These are phyloP conservation scores for Eurystomus glaucurus DNA, from an alignment of 2,797 vertebrate species.

Conservation along the genomic window DNA sequence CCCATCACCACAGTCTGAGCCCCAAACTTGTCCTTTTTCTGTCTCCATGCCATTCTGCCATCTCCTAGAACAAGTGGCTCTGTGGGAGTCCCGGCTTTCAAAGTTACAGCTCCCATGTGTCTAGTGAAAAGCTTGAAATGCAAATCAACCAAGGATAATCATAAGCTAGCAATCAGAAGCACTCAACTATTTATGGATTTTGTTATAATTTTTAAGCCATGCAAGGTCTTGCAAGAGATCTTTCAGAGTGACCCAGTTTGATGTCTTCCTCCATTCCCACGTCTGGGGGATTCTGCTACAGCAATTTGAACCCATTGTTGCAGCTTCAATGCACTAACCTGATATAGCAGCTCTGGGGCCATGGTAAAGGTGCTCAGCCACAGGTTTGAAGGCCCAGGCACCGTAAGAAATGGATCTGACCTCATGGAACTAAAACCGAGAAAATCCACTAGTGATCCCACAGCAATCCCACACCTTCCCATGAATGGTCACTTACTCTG, in stretches of 20 bases:
- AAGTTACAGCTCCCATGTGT: accelerated
- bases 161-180: background rate
- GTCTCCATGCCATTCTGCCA: background rate
- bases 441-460: background rate
- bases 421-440: background rate
- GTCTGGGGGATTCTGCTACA: background rate
- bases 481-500: background rate
- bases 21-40: background rate
- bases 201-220: background rate
- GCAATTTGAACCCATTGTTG: accelerated
- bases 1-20: background rate
- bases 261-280: background rate
- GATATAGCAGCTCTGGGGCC: accelerated
- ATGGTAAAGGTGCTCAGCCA: background rate
- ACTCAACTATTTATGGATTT: background rate
- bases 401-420: background rate
- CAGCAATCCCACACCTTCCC: background rate
- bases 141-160: accelerated
- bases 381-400: background rate
- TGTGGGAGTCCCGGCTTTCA: background rate
- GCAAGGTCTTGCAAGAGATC: background rate
- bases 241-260: background rate
- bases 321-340: background rate
- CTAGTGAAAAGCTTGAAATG: background rate
- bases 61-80: background rate